Base-by-base conservation (phyloP, 2,888 invertebrate genomes). In the Agrochola lota region DNA sequence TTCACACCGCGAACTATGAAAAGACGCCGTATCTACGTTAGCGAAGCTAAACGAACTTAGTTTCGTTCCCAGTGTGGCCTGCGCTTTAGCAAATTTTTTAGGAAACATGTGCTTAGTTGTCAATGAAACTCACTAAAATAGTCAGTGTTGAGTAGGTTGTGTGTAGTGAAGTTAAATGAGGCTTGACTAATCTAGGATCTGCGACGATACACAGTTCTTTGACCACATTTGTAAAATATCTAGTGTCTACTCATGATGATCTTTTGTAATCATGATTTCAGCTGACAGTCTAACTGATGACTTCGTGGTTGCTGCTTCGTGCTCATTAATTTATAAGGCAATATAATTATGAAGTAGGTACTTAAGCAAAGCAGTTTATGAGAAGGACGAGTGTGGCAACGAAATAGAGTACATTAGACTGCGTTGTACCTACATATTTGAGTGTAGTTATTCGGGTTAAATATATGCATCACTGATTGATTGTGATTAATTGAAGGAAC, bases 201-300 rank as follows among this genome's bases (percentile, higher is more conserved):
- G 52, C n/a, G 23, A 46, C 23, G 2, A 43, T 20, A 26, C 60
- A 26, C 12, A 30, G 43, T 40, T 78, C 78, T 74, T 63, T 40
- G 59, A 55, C 52, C 9, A 63, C 57, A 68, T 20, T 43, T 40
- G 43, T 68, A 67, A 60, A 46, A 52, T 20, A 49, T 46, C 46
- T 30, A 46, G 11, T 43, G 40, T 43, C 64, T 30, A n/a, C 15
- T 78, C 74, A 72, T 74, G 74, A 74, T 17, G 26, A 67, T 71
- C 46, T 70, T 84, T 76, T 71, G 64, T 74, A 35, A 30, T 63
- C 12, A 69, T 71, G 68, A 67, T 63, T 63, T 43, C 12, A 49
- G 43, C 64, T 71, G 80, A 52, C 85, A 76, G 26, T 17, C 20
- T 71, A 64, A 80, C 15, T 26, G 55, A 83, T 71, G 63, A 35